A percentile compares a stretch with the other conserved stretches of the same genome.
Evolutionary conservation across 2,888 invertebrate genomes (phyloP).

Genomic region (Dendrolimus pini): DNA sequence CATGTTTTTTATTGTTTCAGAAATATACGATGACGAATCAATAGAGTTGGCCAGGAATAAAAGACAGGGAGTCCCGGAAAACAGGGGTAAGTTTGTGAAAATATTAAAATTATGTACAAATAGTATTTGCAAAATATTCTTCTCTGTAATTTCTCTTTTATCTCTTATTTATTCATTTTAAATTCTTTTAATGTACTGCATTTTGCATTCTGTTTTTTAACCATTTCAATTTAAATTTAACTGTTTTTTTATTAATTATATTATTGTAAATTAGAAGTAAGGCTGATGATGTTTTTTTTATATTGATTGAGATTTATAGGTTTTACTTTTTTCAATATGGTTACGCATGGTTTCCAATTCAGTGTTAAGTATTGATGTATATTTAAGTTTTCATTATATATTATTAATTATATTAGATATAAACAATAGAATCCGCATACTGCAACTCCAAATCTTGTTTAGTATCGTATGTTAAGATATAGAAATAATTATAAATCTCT

Average conservation of each 20-base stretch:
- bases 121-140: slow-evolving; percentile 1
- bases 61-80: slow-evolving; percentile 66
- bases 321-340: slow-evolving; percentile 5
- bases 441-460: no score
- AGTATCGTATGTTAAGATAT: no score
- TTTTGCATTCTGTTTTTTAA: slow-evolving; percentile 1
- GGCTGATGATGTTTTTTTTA: slow-evolving; percentile 3
- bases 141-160: slow-evolving; percentile 1
- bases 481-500: no score
- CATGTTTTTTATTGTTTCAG: slow-evolving; percentile 47
- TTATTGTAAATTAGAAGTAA: slow-evolving; percentile 1
- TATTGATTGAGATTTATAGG: not conserved
- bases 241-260: slow-evolving; percentile 2
- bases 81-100: slow-evolving; percentile 59
- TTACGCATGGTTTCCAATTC: no score
- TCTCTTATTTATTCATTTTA: slow-evolving; percentile 8
- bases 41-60: slow-evolving; percentile 66
- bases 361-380: no score
- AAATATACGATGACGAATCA: slow-evolving; percentile 49
- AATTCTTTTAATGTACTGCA: not conserved
- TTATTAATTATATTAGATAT: no score
- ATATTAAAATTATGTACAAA: slow-evolving; percentile 1
- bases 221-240: not conserved
- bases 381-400: no score
- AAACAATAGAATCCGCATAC: no score